phyloP scores from a whole-genome alignment of 2,888 invertebrate genomes.

The Rhamphomyia laevipes region DNA sequence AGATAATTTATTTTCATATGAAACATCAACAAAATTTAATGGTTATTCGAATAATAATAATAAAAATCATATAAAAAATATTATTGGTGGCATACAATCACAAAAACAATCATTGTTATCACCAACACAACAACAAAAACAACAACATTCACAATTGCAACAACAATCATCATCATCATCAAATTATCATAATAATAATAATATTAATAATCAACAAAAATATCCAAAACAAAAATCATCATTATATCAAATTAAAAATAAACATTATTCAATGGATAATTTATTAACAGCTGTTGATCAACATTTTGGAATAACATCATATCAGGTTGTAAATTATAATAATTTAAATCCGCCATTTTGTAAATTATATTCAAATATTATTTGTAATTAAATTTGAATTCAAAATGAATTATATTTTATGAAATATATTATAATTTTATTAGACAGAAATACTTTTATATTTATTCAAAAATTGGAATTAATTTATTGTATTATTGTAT shows the following conservation, averaged over 20 bases:
- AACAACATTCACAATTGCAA: not conserved
- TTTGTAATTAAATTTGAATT: too few species aligned
- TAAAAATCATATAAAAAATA: not conserved
- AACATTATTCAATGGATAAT: constrained; percentile 5
- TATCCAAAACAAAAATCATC: constrained; percentile 1
- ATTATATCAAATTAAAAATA: constrained; percentile 1
- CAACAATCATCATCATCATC: not conserved
- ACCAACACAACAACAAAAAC: not conserved
- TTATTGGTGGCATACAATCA: not conserved
- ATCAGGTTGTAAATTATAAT: not conserved
- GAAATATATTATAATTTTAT: too few species aligned
- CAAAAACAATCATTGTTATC: not conserved
- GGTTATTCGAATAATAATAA: not conserved
- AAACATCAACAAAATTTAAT: not conserved
- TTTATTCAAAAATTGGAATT: too few species aligned
- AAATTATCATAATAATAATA: not conserved
- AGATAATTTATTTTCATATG: not conserved
- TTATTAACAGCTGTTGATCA: not conserved
- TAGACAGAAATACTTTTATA: too few species aligned
- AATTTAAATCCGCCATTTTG: not conserved
- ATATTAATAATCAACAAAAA: not conserved
- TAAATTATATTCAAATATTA: not conserved
- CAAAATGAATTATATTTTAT: too few species aligned
- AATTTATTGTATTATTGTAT: too few species aligned
- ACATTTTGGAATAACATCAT: not conserved